Conservation (phyloP, 2,797 vertebrate species). For the Gorsachius magnificus region DNA sequence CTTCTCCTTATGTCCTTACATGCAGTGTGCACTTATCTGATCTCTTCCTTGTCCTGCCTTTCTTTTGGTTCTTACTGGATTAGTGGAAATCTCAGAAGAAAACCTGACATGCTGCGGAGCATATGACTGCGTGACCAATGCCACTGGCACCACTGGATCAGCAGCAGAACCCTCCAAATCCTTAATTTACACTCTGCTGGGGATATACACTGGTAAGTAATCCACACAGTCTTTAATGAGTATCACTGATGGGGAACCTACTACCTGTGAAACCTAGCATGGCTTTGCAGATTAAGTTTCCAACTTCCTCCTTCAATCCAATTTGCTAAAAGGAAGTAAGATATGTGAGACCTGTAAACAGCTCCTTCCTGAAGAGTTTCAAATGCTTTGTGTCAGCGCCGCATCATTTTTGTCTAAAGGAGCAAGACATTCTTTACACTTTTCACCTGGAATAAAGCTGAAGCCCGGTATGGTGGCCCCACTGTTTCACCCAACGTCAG, state of each 20-base stretch:
- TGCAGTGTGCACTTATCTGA: not conserved
- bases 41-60: not conserved
- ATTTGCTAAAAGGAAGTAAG: not conserved
- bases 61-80: not conserved
- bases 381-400: not conserved
- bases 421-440: not conserved
- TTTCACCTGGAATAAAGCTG: not conserved
- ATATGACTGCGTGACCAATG: conserved; percentile 31
- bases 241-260: not conserved
- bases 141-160: not conserved
- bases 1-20: not conserved
- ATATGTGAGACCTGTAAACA: not conserved
- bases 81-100: conserved; percentile 34
- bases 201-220: conserved; percentile 69
- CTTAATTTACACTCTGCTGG: conserved; percentile 69
- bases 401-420: not conserved
- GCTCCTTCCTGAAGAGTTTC: not conserved
- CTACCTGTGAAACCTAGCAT: not conserved
- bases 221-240: not conserved
- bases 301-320: not conserved
- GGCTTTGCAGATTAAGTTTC: not conserved
- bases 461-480: not conserved
- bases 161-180: not conserved
- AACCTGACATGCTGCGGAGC: conserved; percentile 64
- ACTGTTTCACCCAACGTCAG: not conserved